phyloP scores from a whole-genome alignment of 2,888 invertebrate genomes.

The Caenorhabditis sp. region DNA sequence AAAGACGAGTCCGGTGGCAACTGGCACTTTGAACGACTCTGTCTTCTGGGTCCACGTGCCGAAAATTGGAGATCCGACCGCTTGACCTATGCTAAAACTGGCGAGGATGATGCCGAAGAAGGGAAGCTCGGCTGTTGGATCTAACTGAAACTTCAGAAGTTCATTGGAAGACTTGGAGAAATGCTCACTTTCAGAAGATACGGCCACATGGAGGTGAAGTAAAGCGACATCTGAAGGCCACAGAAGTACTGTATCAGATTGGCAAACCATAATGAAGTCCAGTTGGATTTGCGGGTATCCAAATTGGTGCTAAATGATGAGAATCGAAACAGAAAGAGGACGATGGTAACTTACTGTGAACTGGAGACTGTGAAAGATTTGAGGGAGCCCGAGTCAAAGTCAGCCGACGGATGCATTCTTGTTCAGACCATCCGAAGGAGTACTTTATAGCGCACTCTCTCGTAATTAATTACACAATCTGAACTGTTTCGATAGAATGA shows the following conservation, averaged over 20 bases:
- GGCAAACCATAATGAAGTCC: conserved; percentile 64
- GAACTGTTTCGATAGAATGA: conserved; percentile 20
- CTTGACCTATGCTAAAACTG: conserved; percentile 63
- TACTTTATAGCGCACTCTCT: neutral
- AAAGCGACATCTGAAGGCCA: conserved; percentile 63
- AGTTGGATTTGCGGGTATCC: conserved; percentile 52
- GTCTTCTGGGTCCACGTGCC: conserved; percentile 59
- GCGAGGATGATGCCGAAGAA: conserved; percentile 66
- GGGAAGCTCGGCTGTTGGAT: conserved; percentile 58
- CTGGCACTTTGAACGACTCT: conserved; percentile 51
- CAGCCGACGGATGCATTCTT: conserved; percentile 29
- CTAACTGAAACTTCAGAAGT: conserved; percentile 39
- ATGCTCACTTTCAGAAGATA: conserved; percentile 55
- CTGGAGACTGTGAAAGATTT: conserved; percentile 44
- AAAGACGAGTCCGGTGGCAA: conserved; percentile 52
- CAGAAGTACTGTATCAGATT: conserved; percentile 59
- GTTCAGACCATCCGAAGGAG: neutral
- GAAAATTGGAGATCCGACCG: conserved; percentile 59
- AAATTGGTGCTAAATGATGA: conserved; percentile 37
- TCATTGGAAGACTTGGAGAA: neutral
- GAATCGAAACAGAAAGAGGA: neutral
- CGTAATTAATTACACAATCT: conserved; percentile 27
- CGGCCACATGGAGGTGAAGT: conserved; percentile 69
- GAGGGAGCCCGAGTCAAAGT: conserved; percentile 30
- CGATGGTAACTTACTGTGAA: conserved; percentile 21